A percentile compares a stretch with the other conserved stretches of the same genome.
phyloP scores from a whole-genome alignment of 1,140 invertebrate species.

The Nebria ingens region DNA sequence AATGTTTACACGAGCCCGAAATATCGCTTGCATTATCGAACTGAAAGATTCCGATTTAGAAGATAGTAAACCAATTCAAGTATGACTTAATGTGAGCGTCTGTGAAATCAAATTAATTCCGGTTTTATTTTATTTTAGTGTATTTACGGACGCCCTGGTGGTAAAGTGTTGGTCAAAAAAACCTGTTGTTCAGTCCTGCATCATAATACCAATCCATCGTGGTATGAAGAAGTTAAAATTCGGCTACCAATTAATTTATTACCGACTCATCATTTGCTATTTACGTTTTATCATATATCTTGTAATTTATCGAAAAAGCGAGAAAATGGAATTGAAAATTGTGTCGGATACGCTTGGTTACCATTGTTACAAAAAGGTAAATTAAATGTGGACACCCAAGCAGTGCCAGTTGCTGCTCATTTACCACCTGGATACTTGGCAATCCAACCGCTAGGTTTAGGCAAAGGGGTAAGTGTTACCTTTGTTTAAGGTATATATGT shows the following conservation, averaged over 20 bases:
- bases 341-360: constrained; percentile 86
- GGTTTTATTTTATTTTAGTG: constrained; percentile 41
- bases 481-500: no score
- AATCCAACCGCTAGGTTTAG: constrained; percentile 77
- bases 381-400: constrained; percentile 67
- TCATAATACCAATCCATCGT: constrained; percentile 68
- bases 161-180: constrained; percentile 47
- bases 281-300: constrained; percentile 82
- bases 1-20: constrained; percentile 73
- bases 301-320: constrained; percentile 77
- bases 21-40: constrained; percentile 83
- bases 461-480: constrained; percentile 75
- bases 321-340: constrained; percentile 66
- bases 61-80: constrained; percentile 55
- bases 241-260: constrained; percentile 68
- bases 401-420: constrained; percentile 71
- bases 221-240: constrained; percentile 87
- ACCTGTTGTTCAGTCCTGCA: constrained; percentile 65
- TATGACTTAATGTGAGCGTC: constrained; percentile 28
- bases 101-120: constrained; percentile 14
- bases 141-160: constrained; percentile 63
- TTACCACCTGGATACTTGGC: constrained; percentile 80
- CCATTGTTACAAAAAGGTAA: constrained; percentile 73
- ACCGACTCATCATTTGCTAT: constrained; percentile 70
- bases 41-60: constrained; percentile 67